Conservation (phyloP, 2,113 vertebrate genomes). For the Callochromis pleurospilus region DNA sequence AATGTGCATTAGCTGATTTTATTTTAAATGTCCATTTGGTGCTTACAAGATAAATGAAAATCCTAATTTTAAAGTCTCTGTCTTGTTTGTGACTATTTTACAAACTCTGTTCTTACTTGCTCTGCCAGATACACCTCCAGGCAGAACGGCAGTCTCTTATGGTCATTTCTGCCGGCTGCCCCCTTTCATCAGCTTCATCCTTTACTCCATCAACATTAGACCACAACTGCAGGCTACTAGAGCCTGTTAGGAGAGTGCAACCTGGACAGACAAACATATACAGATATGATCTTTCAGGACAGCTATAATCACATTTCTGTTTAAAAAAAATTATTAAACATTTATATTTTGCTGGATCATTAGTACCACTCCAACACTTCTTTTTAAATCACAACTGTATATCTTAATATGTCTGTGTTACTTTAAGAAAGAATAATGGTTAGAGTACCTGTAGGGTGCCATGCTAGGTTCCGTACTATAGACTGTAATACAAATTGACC, state of each 20-base stretch:
- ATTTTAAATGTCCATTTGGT: not conserved
- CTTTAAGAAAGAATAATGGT: not conserved
- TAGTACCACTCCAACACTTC: not conserved
- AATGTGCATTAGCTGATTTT: not conserved
- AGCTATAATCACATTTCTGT: not conserved
- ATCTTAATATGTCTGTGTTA: not conserved
- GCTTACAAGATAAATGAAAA: not conserved
- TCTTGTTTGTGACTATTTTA: not conserved
- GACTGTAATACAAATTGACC: constrained; percentile 86
- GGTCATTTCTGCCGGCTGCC: constrained; percentile 12
- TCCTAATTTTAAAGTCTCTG: not conserved
- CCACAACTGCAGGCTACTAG: constrained; percentile 87
- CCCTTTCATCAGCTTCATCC: constrained; percentile 57
- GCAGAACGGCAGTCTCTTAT: constrained; percentile 53
- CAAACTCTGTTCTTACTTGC: constrained; percentile 79
- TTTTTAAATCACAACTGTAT: not conserved
- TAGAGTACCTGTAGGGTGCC: constrained; percentile 87
- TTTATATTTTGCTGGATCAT: not conserved
- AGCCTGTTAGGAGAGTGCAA: constrained; percentile 86
- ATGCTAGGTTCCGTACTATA: constrained; percentile 84
- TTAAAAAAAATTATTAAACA: not conserved
- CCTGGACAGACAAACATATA: constrained; percentile 64
- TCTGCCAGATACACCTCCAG: constrained; percentile 92
- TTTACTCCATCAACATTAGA: constrained; percentile 63
- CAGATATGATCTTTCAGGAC: not conserved